These are phyloP conservation scores for Drosophila navojoa DNA, from an alignment of 1,140 invertebrate genomes.

Conservation along the genomic window DNA sequence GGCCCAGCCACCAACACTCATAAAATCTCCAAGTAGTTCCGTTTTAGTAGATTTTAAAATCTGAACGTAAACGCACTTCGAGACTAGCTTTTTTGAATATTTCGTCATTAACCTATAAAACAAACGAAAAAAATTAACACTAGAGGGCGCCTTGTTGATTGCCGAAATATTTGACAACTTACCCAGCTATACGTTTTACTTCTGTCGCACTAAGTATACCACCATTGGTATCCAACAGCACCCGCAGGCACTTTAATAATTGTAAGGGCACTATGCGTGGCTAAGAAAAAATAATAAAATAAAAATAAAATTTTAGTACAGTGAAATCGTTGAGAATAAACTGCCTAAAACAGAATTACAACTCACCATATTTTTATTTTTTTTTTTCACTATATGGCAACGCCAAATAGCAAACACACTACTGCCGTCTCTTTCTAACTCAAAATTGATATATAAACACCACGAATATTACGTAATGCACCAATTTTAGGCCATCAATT, in stretches of 20 bases:
- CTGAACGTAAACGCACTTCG: constrained; percentile 97
- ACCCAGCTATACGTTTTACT: constrained; percentile 92
- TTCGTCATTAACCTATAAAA: constrained; percentile 95
- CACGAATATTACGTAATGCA: constrained; percentile 46
- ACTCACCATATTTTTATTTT: constrained; percentile 62
- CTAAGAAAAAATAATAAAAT: constrained; percentile 85
- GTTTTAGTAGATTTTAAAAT: constrained; percentile 95
- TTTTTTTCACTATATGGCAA: constrained; percentile 50
- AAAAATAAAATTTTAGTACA: neutral
- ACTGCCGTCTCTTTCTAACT: constrained; percentile 51
- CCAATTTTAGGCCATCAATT: constrained; percentile 43
- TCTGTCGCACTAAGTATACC: constrained; percentile 94
- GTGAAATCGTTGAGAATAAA: neutral
- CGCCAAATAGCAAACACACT: constrained; percentile 41
- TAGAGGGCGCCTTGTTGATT: constrained; percentile 49
- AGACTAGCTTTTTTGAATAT: constrained; percentile 97
- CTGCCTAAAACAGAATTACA: neutral
- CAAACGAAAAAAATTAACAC: constrained; percentile 30
- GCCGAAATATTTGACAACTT: constrained; percentile 70
- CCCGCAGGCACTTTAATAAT: constrained; percentile 93
- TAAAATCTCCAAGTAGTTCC: constrained; percentile 93
- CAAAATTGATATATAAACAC: constrained; percentile 29
- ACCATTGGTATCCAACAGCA: constrained; percentile 91
- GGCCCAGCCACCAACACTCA: constrained; percentile 95
- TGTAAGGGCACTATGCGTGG: constrained; percentile 95